Percentiles rank a stretch among this genome's conserved stretches.
These are phyloP conservation scores for Dicentrarchus labrax DNA, from an alignment of 2,113 vertebrate species.

Conservation along the genomic window DNA sequence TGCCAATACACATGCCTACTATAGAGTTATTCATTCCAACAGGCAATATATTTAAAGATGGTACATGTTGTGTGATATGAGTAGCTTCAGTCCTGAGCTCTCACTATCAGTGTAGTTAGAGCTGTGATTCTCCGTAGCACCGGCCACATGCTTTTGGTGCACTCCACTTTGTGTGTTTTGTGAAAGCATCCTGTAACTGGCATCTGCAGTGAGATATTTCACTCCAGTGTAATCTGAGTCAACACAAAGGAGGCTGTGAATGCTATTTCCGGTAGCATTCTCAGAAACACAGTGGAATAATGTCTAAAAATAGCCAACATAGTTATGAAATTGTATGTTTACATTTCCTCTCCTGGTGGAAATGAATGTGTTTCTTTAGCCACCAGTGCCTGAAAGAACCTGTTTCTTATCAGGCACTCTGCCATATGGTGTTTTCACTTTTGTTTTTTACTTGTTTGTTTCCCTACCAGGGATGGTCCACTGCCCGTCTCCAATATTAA, in stretches of 20 bases:
- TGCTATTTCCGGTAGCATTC: not conserved
- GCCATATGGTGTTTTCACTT: not conserved
- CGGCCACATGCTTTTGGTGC: not conserved
- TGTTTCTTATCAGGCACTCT: conserved; percentile 3
- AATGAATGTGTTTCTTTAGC: not conserved
- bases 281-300: not conserved
- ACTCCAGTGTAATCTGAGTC: not conserved
- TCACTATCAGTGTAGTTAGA: not conserved
- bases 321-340: conserved; percentile 16
- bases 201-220: not conserved
- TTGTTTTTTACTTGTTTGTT: not conserved
- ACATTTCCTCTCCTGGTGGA: conserved; percentile 29
- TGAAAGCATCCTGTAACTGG: not conserved
- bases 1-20: no score
- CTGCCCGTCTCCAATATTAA: not conserved
- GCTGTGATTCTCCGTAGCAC: not conserved
- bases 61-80: not conserved
- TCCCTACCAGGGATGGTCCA: not conserved
- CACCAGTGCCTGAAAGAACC: not conserved
- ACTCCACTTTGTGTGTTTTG: not conserved
- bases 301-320: conserved; percentile 14
- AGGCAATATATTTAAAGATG: not conserved
- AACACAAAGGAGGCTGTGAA: not conserved
- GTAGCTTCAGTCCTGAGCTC: not conserved
- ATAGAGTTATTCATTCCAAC: no score